Conservation (phyloP, 2,888 invertebrate species). For the Lampropteryx suffumata region DNA sequence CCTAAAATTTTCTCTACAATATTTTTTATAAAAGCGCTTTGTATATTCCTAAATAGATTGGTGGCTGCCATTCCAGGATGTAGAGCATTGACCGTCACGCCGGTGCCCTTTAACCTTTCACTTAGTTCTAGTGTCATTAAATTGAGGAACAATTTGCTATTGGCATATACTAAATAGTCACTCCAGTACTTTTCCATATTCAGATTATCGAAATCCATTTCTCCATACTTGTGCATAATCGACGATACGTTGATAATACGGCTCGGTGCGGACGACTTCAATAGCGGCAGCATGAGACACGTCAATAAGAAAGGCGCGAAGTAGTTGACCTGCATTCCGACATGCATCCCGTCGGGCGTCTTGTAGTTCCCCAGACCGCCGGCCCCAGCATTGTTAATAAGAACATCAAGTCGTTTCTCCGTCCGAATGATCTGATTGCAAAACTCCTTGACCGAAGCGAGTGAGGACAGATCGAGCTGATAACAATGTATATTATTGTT, state of each 20-base stretch:
- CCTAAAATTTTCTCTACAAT: constrained; percentile 51
- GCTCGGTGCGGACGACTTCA: constrained; percentile 84
- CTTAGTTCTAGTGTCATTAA: constrained; percentile 85
- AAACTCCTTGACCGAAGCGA: constrained; percentile 80
- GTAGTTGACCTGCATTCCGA: constrained; percentile 88
- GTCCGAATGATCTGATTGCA: constrained; percentile 76
- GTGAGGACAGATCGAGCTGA: constrained; percentile 70
- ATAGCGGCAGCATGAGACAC: constrained; percentile 76
- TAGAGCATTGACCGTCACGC: constrained; percentile 86
- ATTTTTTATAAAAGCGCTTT: constrained; percentile 56
- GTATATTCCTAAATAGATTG: constrained; percentile 85
- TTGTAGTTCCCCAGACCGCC: constrained; percentile 72
- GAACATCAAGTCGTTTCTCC: constrained; percentile 78
- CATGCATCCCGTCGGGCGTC: constrained; percentile 86
- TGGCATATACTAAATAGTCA: constrained; percentile 72
- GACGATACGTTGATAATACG: constrained; percentile 86
- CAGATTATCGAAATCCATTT: constrained; percentile 70
- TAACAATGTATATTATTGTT: constrained; percentile 62
- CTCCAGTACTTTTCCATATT: constrained; percentile 80
- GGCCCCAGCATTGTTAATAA: constrained; percentile 84
- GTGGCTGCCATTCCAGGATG: constrained; percentile 89
- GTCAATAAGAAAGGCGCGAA: constrained; percentile 89
- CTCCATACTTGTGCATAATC: constrained; percentile 77
- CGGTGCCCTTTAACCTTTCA: constrained; percentile 79
- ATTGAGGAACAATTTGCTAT: constrained; percentile 85